Evolutionary conservation across 1,140 invertebrate species (phyloP).

Genomic region (Apis mellifera): DNA sequence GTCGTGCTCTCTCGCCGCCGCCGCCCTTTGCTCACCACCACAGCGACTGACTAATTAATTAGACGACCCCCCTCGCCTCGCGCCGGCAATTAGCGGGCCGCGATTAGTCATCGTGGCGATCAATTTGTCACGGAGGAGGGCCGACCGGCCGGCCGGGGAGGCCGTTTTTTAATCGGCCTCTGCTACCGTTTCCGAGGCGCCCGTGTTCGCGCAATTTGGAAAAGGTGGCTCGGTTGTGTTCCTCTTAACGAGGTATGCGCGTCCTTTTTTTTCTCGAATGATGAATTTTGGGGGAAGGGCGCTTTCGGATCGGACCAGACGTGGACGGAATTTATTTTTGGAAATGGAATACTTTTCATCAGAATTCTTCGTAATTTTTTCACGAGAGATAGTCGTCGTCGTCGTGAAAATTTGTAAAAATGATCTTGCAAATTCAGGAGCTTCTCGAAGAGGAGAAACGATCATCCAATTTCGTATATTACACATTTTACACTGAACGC

Average conservation of each 20-base stretch:
- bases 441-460: too few species aligned
- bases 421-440: too few species aligned
- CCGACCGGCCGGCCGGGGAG: not conserved
- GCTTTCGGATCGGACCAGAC: not conserved
- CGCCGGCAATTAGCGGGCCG: conserved; percentile 55
- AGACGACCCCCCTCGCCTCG: conserved; percentile 6
- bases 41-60: conserved; percentile 67
- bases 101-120: conserved; percentile 62
- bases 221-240: not conserved
- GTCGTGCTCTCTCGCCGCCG: not conserved
- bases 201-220: not conserved
- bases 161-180: conserved; percentile 3
- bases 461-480: too few species aligned
- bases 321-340: not conserved
- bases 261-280: too few species aligned
- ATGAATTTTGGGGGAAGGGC: not conserved
- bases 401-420: too few species aligned
- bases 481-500: too few species aligned
- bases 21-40: not conserved
- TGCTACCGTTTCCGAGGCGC: not conserved
- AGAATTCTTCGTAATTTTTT: too few species aligned
- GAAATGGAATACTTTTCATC: not conserved
- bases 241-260: conserved; percentile 8
- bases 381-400: too few species aligned
- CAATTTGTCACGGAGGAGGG: conserved; percentile 54